Evolutionary conservation across 2,113 vertebrate species (phyloP).

Genomic region (Macquaria ambigua): DNA sequence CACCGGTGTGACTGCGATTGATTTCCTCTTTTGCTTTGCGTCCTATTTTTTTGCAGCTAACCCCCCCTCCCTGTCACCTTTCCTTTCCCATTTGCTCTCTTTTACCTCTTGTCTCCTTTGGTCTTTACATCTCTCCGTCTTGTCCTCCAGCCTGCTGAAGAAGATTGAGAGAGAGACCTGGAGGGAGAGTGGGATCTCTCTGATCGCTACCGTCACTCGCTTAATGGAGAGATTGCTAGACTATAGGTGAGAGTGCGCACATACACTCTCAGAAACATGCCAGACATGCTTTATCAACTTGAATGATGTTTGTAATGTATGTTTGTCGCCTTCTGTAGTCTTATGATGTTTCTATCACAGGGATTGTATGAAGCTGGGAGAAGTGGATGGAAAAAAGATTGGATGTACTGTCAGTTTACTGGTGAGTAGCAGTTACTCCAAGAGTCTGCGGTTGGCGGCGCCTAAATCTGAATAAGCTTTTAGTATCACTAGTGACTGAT

Average conservation of each 20-base stretch:
- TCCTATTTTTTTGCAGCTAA: constrained; percentile 40
- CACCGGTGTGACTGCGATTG: constrained; percentile 58
- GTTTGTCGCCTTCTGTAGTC: no score
- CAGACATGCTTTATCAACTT: neutral
- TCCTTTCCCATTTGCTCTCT: constrained; percentile 1
- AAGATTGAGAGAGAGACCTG: constrained; percentile 99
- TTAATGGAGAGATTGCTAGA: constrained; percentile 98
- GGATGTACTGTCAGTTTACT: constrained; percentile 98
- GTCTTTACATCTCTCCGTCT: constrained; percentile 43
- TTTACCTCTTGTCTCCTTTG: constrained; percentile 11
- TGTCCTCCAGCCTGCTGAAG: constrained; percentile 92
- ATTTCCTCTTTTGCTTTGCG: constrained; percentile 58
- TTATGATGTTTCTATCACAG: constrained; percentile 78
- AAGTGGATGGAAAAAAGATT: constrained; percentile 98
- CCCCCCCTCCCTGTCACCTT: neutral
- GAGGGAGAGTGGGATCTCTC: constrained; percentile 97
- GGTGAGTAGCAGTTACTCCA: constrained; percentile 85
- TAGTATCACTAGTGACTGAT: neutral
- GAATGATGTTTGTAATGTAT: neutral
- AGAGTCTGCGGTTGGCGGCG: neutral
- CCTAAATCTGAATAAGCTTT: neutral
- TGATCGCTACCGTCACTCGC: constrained; percentile 97
- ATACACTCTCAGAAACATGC: neutral
- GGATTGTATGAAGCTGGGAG: constrained; percentile 98
- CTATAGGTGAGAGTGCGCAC: constrained; percentile 88